Conservation (phyloP, 2,888 invertebrate genomes). For the Girardia tigrina region DNA sequence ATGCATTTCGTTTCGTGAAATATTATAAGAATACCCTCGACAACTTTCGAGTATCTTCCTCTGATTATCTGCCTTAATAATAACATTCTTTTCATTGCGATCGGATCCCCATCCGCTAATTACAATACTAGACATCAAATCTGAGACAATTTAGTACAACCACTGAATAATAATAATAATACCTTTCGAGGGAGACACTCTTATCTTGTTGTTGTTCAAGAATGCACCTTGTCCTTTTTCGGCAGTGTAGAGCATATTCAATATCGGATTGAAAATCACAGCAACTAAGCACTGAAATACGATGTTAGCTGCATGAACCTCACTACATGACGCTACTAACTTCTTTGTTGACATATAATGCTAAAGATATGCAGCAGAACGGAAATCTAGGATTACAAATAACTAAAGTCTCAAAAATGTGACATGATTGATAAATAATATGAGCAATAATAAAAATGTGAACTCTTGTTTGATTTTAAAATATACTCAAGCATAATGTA, state of each 20-base stretch:
- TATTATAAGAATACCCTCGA: not conserved
- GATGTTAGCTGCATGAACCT: not conserved
- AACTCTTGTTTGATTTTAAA: no score
- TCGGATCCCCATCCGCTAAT: slow-evolving; percentile 44
- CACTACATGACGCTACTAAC: slow-evolving; percentile 39
- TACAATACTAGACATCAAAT: slow-evolving; percentile 40
- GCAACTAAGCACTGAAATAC: slow-evolving; percentile 55
- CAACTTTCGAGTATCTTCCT: not conserved
- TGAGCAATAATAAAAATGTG: no score
- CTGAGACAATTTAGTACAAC: slow-evolving; percentile 44
- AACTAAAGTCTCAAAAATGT: no score
- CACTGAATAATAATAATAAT: slow-evolving; percentile 21
- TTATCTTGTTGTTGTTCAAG: slow-evolving; percentile 64
- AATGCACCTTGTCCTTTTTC: slow-evolving; percentile 72
- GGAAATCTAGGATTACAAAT: slow-evolving; percentile 58
- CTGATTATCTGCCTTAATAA: not conserved
- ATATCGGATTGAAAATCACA: slow-evolving; percentile 76
- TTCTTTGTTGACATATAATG: slow-evolving; percentile 60
- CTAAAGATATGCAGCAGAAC: slow-evolving; percentile 75
- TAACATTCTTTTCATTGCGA: not conserved
- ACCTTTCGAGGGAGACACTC: slow-evolving; percentile 61
- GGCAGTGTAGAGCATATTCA: slow-evolving; percentile 74
- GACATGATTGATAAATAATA: no score
- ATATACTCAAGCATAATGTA: no score
- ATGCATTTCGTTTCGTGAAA: not conserved